Base-by-base conservation (phyloP, 2,888 invertebrate genomes). In the Lydus trimaculatus region DNA sequence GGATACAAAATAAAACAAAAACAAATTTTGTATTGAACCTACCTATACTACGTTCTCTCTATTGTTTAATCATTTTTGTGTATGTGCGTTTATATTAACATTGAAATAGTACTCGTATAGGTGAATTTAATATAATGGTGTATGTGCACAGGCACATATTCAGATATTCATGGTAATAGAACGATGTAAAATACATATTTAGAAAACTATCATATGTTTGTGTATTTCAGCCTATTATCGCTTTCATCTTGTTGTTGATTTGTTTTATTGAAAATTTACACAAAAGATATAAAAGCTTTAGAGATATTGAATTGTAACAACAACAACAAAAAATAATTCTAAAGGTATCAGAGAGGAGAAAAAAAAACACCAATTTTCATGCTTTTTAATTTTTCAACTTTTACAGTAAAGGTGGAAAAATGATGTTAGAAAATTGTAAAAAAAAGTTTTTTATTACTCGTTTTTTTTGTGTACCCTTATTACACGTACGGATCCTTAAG, bases 211-310 rank as follows among this genome's bases (percentile, higher is more conserved):
- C 13, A 6, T 25, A 23, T 25, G 25, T 56, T 23, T 56, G 56
- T 48, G 20, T 20, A 25, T 23, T 13, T 23, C 5, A 13, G 13
- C 2, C 15, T 9, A 56, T 20, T 56, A 25, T 56, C 56, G 25
- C 25, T 56, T 56, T 56, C 23, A 56, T 56, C 56, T 25, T 25
- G 56, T 52, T 52, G 48, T 43, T 43, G 43, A 43, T 43, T 43
- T 43, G 43, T 25, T 56, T 23, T 56, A 56, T 56, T 25, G 56
- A 23, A 56, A 56, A 25, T 56, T 56, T 25, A 56, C 0, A 56
- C 25, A 56, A 56, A 25, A 56, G 25, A 25, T 25, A 56, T 56
- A 23, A 56, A 56, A 20, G 20, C 5, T 25, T 13, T 20, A 56
- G 25, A 11, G 25, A 23, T 56, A 56, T 25, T 56, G 56, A 15